Evolutionary conservation across 2,888 invertebrate species (phyloP).

Genomic region (Papilio gigon): DNA sequence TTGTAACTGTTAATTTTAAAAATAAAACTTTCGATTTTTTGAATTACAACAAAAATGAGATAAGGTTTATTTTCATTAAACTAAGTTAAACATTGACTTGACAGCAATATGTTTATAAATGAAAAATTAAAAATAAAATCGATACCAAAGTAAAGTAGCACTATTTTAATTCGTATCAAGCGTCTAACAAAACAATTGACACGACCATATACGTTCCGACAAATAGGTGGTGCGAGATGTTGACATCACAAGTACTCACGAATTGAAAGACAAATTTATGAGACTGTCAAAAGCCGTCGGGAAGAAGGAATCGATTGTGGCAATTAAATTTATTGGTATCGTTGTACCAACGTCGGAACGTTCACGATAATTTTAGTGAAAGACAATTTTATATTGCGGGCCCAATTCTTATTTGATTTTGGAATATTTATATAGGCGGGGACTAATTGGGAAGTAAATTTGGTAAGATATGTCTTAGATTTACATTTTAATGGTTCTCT

Average conservation of each 20-base stretch:
- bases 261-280: conserved; percentile 46
- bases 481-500: background rate
- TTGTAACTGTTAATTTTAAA: no score
- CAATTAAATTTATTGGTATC: conserved; percentile 40
- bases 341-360: conserved; percentile 22
- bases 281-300: conserved; percentile 37
- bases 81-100: background rate
- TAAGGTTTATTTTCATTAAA: background rate
- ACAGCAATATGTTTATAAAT: conserved; percentile 5
- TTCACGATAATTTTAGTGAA: conserved; percentile 28
- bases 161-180: conserved; percentile 35
- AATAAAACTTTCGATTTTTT: background rate
- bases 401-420: conserved; percentile 6
- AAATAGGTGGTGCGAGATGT: conserved; percentile 44
- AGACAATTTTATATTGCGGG: conserved; percentile 24
- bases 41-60: background rate
- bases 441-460: conserved; percentile 23
- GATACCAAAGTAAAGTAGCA: conserved; percentile 19
- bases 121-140: background rate
- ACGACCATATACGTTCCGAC: conserved; percentile 36
- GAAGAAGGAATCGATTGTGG: conserved; percentile 38
- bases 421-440: conserved; percentile 9
- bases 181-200: conserved; percentile 34
- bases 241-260: conserved; percentile 43
- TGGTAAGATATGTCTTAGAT: background rate